Evolutionary conservation across 2,797 vertebrate genomes (phyloP), one percentile per base, ranked within the genome.

Genomic region (Macropodus opercularis): DNA sequence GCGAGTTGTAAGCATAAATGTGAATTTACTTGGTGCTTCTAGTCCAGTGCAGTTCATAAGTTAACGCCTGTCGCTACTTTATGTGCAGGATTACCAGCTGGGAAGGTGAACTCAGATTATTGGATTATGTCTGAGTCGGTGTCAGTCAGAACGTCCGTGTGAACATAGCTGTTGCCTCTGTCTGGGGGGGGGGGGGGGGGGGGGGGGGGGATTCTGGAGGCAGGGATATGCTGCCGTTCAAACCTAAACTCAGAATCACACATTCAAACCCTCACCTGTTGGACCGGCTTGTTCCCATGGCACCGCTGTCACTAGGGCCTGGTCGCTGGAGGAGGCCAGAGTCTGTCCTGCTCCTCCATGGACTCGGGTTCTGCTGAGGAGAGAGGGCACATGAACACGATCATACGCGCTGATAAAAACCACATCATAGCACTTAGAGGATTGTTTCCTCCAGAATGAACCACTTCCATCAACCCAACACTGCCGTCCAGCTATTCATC

Each of bases 281-380:
- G 68, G 90, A 87, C 58, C 91, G 87, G 62, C 88, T 85, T 17
- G 91, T 92, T 91, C 93, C 94, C 94, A 96, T 95, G 82, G 84
- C 90, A 91, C 26, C 54, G 79, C 43, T 72, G 66, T 86, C 68
- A 72, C 73, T 40, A 53, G 56, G 49, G 21, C 42, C 21, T 58
- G 49, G 39, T 24, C 21, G n/a, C 27, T 24, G 27, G 43, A 35
- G 70, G 58, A 69, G 70, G 56, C 49, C 63, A 53, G 74, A 76
- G 63, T 68, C 52, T 69, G 57, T 70, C 38, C 50, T 80, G 56
- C 34, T 59, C 48, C 41, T 49, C 50, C 69, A 54, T 69, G 54
- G 46, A 71, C 41, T 48, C 31, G 52, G 27, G 42, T 42, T 52
- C 74, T 82, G 51, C 26, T 48, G 39, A 32, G 64, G 17, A 74